Percentiles rank a stretch among this genome's conserved stretches.
These are phyloP conservation scores for Coryphaenoides rupestris DNA, from an alignment of 2,113 vertebrate species.

Conservation along the genomic window DNA sequence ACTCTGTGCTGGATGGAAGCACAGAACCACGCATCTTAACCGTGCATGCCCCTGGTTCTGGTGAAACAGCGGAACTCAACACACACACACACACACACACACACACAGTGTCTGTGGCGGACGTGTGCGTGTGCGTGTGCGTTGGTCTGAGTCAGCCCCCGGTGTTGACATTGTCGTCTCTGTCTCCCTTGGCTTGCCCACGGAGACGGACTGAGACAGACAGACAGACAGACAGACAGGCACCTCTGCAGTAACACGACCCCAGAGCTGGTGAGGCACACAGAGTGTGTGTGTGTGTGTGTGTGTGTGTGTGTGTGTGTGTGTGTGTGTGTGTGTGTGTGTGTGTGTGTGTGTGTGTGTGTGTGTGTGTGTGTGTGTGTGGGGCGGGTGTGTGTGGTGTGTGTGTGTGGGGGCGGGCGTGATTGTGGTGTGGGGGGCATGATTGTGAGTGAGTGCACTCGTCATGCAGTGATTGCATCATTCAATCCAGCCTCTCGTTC, in stretches of 20 bases:
- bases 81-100: too few relatives aligned
- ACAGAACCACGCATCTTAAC: too few relatives aligned
- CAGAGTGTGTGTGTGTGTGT: conserved; percentile 12
- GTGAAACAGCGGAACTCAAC: too few relatives aligned
- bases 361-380: conserved; percentile 3
- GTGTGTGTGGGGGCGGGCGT: background rate
- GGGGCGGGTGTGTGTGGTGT: conserved; percentile 8
- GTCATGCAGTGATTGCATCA: conserved; percentile 52
- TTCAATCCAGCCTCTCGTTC: conserved; percentile 30
- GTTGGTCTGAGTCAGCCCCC: conserved; percentile 41
- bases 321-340: background rate
- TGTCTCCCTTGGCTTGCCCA: conserved; percentile 30
- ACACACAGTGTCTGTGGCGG: conserved; percentile 9
- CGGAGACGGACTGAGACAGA: conserved; percentile 47
- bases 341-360: conserved; percentile 7
- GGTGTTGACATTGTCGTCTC: conserved; percentile 60
- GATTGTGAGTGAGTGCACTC: conserved; percentile 10
- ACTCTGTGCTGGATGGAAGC: too few relatives aligned
- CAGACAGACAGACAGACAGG: conserved; percentile 65
- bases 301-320: conserved; percentile 13
- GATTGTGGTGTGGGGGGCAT: too few relatives aligned
- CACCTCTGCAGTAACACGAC: conserved; percentile 60
- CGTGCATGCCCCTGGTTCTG: too few relatives aligned
- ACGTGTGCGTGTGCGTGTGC: conserved; percentile 33
- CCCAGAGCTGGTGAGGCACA: conserved; percentile 3